Evolutionary conservation across 2,113 vertebrate genomes (phyloP).

Genomic region (Saimiri boliviensis): DNA sequence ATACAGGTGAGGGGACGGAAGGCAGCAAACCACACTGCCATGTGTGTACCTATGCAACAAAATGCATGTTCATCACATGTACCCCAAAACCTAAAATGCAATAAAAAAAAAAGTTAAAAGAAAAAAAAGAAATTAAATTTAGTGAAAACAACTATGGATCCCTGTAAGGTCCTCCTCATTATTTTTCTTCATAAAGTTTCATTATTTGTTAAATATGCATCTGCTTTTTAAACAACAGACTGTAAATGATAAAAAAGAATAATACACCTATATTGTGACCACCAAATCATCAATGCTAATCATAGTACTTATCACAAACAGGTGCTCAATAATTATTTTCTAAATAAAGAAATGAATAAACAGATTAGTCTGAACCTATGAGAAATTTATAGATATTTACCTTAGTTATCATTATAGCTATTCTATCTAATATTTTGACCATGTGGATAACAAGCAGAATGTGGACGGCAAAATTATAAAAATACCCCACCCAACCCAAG

Average conservation of each 20-base stretch:
- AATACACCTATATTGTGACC: not conserved
- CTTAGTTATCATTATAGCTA: not conserved
- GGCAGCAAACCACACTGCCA: too few species aligned
- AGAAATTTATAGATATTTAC: not conserved
- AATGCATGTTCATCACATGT: too few species aligned
- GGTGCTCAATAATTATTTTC: not conserved
- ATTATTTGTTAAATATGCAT: not conserved
- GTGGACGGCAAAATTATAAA: not conserved
- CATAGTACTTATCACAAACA: not conserved
- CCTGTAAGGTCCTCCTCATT: not conserved
- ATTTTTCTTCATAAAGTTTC: not conserved
- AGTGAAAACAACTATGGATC: not conserved
- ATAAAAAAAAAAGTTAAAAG: too few species aligned
- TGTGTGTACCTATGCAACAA: too few species aligned
- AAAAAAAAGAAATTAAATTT: too few species aligned
- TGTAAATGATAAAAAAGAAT: not conserved
- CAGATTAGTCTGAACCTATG: not conserved
- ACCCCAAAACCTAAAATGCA: too few species aligned
- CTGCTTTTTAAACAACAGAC: not conserved
- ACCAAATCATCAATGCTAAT: not conserved
- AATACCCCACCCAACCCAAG: not conserved
- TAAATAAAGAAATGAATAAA: not conserved
- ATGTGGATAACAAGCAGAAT: not conserved
- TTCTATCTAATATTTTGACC: not conserved
- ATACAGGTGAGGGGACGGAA: too few species aligned